Base-by-base conservation (phyloP, 1,140 invertebrate species). In the Oncopeltus fasciatus region DNA sequence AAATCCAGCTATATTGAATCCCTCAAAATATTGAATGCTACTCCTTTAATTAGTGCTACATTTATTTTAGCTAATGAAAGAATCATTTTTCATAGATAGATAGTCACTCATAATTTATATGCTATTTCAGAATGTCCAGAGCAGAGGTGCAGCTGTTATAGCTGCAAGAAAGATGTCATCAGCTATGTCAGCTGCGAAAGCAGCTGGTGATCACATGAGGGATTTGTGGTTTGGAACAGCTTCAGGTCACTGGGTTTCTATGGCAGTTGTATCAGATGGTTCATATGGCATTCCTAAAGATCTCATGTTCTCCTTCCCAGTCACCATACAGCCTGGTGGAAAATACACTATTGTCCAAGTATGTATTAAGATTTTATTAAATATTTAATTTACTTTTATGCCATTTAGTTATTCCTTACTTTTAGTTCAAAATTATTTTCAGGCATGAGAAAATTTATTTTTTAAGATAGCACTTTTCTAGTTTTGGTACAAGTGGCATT, bases 241-340 rank as follows among this genome's bases (percentile, higher is more conserved):
- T 38, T 74, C 80, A 24, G 85, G 83, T 49, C 75, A 82, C 67
- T 95, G 82, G 76, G 92, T 97, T 8, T 97, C 93, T 53, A 99
- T 99, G 96, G 96, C 90, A 57, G 94, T 99, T n/a, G 76, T 93
- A n/a, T 97, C 93, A 20, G 93, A 98, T 77, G 96, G 95, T 28
- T 91, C 88, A 20, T 96, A 96, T 73, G 86, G 84, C 24, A 80
- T 86, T 33, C 87, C 91, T 0, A 83, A 86, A 68, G 93, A 91
- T 72, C 77, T 99, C 29, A 85, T 99, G 46, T 99, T 92, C 75
- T 97, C 93, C 53, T 98, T 98, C 76, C 97, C 97, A 3, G 91
- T 98, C 0, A 84, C 80, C 27, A 86, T 83, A 69, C 76, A 81
- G 57, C 57, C 57, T 60, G 33, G 56, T 29, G 56, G 56, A 14